Percentiles rank a stretch among this genome's conserved stretches.
These are phyloP conservation scores for Pseudachorutes palmiensis DNA, from an alignment of 1,140 invertebrate genomes.

Conservation along the genomic window DNA sequence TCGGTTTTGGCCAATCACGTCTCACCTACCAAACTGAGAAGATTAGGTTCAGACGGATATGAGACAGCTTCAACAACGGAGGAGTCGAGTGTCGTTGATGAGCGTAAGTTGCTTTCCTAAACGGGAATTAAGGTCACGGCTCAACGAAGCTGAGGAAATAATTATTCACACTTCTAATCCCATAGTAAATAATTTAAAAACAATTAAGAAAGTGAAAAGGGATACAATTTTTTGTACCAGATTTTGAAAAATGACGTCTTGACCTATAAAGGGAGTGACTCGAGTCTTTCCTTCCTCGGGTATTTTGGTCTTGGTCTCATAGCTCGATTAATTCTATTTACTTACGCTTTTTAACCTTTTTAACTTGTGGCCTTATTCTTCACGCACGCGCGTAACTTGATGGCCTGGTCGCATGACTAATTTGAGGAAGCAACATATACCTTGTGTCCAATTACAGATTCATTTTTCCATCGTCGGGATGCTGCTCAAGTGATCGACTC, in stretches of 20 bases:
- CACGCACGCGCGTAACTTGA: no score
- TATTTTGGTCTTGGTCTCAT: neutral
- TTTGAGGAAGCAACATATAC: no score
- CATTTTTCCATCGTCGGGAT: no score
- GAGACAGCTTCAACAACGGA: neutral
- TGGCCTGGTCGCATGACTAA: no score
- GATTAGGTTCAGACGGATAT: neutral
- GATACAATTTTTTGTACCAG: no score
- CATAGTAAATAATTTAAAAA: no score
- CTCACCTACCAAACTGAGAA: constrained; percentile 7
- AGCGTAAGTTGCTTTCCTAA: constrained; percentile 6
- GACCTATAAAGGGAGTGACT: neutral
- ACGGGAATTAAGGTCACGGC: neutral
- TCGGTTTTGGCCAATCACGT: constrained; percentile 28
- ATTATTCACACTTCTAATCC: no score
- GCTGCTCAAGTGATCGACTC: no score
- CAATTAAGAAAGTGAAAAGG: no score
- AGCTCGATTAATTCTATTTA: neutral
- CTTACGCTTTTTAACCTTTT: constrained; percentile 9
- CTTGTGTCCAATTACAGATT: no score
- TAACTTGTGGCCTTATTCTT: neutral
- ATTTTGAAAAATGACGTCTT: no score
- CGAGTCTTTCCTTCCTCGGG: neutral
- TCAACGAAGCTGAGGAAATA: no score
- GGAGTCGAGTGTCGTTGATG: neutral